Conservation (phyloP, 2,888 invertebrate genomes). For the Dioctria linearis region DNA sequence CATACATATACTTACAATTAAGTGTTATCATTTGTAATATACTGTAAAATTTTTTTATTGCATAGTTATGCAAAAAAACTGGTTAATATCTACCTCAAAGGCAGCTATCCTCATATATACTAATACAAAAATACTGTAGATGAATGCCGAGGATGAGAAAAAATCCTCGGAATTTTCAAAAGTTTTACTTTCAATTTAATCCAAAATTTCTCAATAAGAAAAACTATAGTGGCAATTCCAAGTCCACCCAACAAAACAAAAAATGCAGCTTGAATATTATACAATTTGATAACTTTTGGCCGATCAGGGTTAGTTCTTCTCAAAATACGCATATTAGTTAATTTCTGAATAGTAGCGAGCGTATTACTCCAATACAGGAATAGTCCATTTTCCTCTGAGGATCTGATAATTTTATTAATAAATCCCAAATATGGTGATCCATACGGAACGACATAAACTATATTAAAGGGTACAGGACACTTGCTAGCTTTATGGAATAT, state of each 20-base stretch:
- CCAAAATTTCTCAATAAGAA: constrained; percentile 39
- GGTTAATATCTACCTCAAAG: no score
- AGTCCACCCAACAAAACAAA: constrained; percentile 65
- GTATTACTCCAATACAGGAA: constrained; percentile 68
- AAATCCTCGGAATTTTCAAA: no score
- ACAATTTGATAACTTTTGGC: constrained; percentile 57
- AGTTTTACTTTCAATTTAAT: no score
- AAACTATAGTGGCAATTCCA: constrained; percentile 57
- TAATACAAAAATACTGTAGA: no score
- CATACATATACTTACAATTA: no score
- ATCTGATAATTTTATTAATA: constrained; percentile 71
- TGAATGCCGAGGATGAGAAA: no score
- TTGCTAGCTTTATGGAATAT: constrained; percentile 72
- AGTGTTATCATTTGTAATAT: no score
- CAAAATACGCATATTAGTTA: neutral
- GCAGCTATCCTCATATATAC: no score
- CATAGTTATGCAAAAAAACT: no score
- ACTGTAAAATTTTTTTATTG: no score
- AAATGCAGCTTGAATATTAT: constrained; percentile 68
- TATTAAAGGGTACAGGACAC: constrained; percentile 74
- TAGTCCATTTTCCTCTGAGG: constrained; percentile 73
- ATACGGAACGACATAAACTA: constrained; percentile 74
- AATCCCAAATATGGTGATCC: constrained; percentile 75
- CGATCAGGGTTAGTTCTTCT: neutral
- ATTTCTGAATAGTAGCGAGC: constrained; percentile 9